These are phyloP conservation scores for Chrysina gloriosa DNA, from an alignment of 2,888 invertebrate genomes.

Conservation along the genomic window DNA sequence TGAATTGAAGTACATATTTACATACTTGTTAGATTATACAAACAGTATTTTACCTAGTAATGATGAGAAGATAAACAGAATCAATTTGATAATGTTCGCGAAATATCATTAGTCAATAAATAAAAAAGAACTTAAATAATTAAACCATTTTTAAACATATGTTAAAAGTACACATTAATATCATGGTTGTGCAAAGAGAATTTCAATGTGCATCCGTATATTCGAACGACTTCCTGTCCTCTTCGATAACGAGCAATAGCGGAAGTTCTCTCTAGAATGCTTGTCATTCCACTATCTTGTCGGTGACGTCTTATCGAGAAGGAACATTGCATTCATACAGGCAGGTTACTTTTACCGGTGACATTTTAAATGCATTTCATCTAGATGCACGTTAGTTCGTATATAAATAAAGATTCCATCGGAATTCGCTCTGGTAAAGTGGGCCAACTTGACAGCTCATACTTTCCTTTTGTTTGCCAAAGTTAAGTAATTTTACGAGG, in stretches of 20 bases:
- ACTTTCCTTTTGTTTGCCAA: slow-evolving; percentile 1
- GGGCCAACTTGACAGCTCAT: not conserved
- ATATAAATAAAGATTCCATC: slow-evolving; percentile 4
- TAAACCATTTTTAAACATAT: slow-evolving; percentile 2
- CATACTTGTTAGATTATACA: no score
- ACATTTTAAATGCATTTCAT: slow-evolving; percentile 5
- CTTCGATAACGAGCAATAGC: slow-evolving; percentile 14
- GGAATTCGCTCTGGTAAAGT: slow-evolving; percentile 24
- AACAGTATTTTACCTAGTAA: no score
- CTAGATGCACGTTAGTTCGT: slow-evolving; percentile 1
- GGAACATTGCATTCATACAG: not conserved
- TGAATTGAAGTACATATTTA: no score
- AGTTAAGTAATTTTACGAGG: not conserved
- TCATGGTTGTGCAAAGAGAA: slow-evolving; percentile 11
- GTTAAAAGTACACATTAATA: slow-evolving; percentile 9
- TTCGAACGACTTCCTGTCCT: slow-evolving; percentile 25
- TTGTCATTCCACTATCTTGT: slow-evolving; percentile 19
- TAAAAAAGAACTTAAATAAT: no score
- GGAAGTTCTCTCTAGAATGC: slow-evolving; percentile 24
- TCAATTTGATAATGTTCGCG: no score
- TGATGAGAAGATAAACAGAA: no score
- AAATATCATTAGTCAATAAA: no score
- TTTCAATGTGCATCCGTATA: slow-evolving; percentile 8
- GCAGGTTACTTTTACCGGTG: not conserved
- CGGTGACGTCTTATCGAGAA: slow-evolving; percentile 4